These are phyloP conservation scores for Glareola pratincola DNA, from an alignment of 2,113 vertebrate species.

Conservation along the genomic window DNA sequence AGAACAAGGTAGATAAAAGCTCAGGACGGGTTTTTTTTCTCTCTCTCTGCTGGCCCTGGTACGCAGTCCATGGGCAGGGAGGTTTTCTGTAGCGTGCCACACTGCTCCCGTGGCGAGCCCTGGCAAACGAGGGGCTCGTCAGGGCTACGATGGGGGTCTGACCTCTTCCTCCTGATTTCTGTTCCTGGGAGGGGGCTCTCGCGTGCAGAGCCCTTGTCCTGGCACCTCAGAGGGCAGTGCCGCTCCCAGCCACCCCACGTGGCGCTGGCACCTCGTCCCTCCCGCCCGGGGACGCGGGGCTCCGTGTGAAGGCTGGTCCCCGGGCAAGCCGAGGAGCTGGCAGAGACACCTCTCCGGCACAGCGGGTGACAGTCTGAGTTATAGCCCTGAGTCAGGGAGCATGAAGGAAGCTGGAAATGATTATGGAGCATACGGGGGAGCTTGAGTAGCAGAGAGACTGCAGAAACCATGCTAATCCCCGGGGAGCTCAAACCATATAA, in stretches of 20 bases:
- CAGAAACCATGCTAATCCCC: constrained; percentile 1
- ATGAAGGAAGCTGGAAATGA: constrained; percentile 37
- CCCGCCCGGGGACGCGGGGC: rapidly evolving
- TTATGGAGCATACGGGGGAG: neutral
- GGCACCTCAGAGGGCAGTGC: neutral
- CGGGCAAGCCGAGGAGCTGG: neutral
- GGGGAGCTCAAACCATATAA: neutral
- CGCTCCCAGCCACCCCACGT: rapidly evolving
- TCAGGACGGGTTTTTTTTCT: neutral
- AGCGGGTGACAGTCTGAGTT: neutral
- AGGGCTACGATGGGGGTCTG: neutral
- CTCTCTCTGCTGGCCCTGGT: no score
- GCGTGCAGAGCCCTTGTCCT: neutral
- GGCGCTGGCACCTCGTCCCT: neutral
- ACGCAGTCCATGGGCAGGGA: rapidly evolving
- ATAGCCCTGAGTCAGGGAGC: neutral
- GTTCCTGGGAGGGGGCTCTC: neutral
- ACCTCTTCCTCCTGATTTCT: neutral
- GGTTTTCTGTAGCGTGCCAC: rapidly evolving
- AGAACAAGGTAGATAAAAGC: neutral
- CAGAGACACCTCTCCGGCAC: neutral
- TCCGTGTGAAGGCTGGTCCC: neutral
- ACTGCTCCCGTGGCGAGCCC: neutral
- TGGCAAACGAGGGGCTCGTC: neutral
- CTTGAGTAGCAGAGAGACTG: neutral